These are phyloP conservation scores for Zeugodacus cucurbitae DNA, from an alignment of 1,140 invertebrate genomes.

Conservation along the genomic window DNA sequence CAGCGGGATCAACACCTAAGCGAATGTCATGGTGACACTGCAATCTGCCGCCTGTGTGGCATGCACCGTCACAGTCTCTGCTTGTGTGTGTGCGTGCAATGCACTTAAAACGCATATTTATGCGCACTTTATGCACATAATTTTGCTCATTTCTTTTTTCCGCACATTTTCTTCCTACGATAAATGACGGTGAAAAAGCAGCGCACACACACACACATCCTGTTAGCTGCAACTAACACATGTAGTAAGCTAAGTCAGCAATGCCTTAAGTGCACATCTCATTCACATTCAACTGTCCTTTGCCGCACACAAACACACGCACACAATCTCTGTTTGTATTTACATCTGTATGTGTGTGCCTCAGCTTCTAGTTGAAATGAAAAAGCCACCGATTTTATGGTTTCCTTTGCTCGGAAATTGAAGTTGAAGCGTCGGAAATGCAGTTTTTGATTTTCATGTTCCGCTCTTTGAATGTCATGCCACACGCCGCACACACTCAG, in stretches of 20 bases:
- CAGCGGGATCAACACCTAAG: constrained; percentile 33
- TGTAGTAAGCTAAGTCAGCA: not conserved
- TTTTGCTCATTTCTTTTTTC: constrained; percentile 21
- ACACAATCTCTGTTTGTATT: not conserved
- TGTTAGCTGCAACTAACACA: not conserved
- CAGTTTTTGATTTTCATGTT: constrained; percentile 30
- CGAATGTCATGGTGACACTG: not conserved
- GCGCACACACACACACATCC: not conserved
- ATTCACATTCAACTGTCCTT: not conserved
- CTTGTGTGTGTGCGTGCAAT: not conserved
- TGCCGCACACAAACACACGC: not conserved
- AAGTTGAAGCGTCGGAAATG: constrained; percentile 31
- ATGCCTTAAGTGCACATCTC: not conserved
- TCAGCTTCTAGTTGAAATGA: not conserved
- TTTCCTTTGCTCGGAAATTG: constrained; percentile 29
- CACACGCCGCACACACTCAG: not conserved
- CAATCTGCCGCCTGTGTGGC: not conserved
- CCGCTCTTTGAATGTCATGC: constrained; percentile 3
- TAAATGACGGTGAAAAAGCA: not conserved
- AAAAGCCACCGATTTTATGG: constrained; percentile 19
- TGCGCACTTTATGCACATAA: constrained; percentile 34
- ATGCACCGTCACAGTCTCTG: not conserved
- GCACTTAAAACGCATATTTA: constrained; percentile 32
- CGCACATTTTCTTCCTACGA: not conserved
- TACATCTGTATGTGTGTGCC: not conserved